A percentile compares a stretch with the other conserved stretches of the same genome.
These are phyloP conservation scores for Rhabdophis nuchalis DNA, from an alignment of 2,797 vertebrate genomes.

Conservation along the genomic window DNA sequence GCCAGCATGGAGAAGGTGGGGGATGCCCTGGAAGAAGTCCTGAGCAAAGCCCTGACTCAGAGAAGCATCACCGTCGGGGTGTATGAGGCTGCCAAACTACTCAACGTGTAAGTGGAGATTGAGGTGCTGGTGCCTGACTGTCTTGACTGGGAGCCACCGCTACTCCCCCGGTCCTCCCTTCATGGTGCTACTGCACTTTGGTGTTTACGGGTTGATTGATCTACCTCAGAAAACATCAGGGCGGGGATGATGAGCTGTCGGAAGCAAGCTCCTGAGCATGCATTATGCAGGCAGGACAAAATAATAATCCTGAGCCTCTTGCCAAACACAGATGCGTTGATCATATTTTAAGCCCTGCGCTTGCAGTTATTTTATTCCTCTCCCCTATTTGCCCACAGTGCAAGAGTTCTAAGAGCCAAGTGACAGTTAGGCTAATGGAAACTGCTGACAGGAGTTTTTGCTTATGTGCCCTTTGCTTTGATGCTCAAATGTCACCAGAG, in stretches of 20 bases:
- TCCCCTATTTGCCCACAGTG: not conserved
- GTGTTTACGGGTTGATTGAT: too few relatives aligned
- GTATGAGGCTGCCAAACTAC: conserved; percentile 91
- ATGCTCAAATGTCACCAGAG: not conserved
- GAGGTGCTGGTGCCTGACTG: not conserved
- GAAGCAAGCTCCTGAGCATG: not conserved
- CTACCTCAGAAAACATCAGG: not conserved
- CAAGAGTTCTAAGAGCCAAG: conserved; percentile 1
- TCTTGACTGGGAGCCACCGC: not conserved
- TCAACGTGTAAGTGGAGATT: conserved; percentile 86
- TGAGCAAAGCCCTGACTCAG: conserved; percentile 87
- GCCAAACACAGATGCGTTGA: not conserved
- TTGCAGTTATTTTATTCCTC: not conserved
- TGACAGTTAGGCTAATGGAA: conserved; percentile 23
- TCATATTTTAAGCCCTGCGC: not conserved
- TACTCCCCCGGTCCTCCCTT: not conserved
- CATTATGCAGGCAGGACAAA: not conserved
- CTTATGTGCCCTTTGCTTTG: not conserved
- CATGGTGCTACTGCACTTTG: not conserved
- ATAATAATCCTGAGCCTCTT: not conserved
- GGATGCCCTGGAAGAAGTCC: conserved; percentile 86
- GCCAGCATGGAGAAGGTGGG: conserved; percentile 89
- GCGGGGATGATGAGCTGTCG: not conserved
- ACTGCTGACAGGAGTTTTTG: conserved; percentile 5
- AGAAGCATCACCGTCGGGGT: conserved; percentile 91